A percentile compares a stretch with the other conserved stretches of the same genome.
These are phyloP conservation scores for Drosophila ironensis DNA, from an alignment of 1,140 invertebrate species.

Conservation along the genomic window DNA sequence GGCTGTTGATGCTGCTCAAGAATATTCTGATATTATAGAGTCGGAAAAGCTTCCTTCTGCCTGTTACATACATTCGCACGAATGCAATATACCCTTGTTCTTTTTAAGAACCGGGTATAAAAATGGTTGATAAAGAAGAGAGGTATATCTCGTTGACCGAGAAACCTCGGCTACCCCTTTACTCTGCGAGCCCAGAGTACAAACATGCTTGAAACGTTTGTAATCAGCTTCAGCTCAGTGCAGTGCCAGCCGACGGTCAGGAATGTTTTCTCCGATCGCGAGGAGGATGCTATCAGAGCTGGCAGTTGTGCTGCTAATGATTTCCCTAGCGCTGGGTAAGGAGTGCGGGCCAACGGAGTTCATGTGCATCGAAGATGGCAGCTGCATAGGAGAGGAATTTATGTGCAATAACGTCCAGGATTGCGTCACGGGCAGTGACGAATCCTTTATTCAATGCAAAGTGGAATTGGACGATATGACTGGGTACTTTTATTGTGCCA, in stretches of 20 bases:
- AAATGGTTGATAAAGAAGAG: too few species aligned
- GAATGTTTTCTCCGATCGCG: neutral
- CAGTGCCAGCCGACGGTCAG: neutral
- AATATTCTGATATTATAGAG: too few species aligned
- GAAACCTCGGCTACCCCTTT: too few species aligned
- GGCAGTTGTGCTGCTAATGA: neutral
- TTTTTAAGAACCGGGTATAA: too few species aligned
- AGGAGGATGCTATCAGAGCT: neutral
- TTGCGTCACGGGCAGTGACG: neutral
- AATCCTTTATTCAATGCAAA: neutral
- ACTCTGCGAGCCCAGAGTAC: too few species aligned
- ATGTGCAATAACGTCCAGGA: neutral
- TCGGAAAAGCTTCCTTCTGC: too few species aligned
- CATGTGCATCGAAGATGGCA: neutral
- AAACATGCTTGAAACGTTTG: too few species aligned
- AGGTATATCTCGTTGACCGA: too few species aligned
- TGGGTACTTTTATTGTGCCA: neutral
- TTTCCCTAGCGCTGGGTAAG: neutral
- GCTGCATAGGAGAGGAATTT: neutral
- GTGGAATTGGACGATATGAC: neutral
- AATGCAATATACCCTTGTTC: too few species aligned
- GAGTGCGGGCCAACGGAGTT: neutral
- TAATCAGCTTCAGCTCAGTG: too few species aligned
- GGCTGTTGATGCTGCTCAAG: too few species aligned
- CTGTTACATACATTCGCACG: too few species aligned